Percentiles rank a stretch among this genome's conserved stretches.
Evolutionary conservation across 2,113 vertebrate species (phyloP).

Genomic region (Nicator chloris): DNA sequence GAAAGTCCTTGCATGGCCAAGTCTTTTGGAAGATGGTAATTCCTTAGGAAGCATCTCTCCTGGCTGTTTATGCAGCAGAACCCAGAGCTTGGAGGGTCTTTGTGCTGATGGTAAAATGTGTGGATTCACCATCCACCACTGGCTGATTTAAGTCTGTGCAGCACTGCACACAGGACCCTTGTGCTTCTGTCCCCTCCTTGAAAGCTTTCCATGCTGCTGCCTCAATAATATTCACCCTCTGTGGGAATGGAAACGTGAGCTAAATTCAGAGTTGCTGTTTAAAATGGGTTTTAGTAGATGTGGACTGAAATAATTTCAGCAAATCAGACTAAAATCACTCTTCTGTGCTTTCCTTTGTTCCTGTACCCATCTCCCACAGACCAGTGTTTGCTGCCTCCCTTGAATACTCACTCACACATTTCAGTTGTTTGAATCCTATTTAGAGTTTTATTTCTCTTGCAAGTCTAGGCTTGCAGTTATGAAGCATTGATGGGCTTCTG

Average conservation of each 20-base stretch:
- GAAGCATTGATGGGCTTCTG: constrained; percentile 64
- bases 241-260: background rate
- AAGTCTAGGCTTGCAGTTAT: constrained; percentile 63
- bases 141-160: background rate
- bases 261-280: background rate
- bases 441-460: constrained; percentile 55
- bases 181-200: background rate
- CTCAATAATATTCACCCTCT: fast-evolving
- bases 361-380: background rate
- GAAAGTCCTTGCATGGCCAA: background rate
- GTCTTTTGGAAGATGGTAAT: background rate
- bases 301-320: background rate
- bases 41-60: background rate
- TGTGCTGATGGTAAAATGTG: background rate
- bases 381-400: background rate
- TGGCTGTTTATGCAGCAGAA: background rate
- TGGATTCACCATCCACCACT: background rate
- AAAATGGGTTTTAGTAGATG: background rate
- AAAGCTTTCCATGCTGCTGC: background rate
- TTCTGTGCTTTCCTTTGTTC: background rate
- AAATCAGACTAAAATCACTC: background rate
- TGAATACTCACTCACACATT: background rate
- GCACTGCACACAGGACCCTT: background rate
- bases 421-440: background rate
- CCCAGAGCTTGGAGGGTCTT: background rate